Evolutionary conservation across 2,113 vertebrate genomes (phyloP), one percentile per base, ranked within the genome.

Genomic region (Pterophyllum scalare): DNA sequence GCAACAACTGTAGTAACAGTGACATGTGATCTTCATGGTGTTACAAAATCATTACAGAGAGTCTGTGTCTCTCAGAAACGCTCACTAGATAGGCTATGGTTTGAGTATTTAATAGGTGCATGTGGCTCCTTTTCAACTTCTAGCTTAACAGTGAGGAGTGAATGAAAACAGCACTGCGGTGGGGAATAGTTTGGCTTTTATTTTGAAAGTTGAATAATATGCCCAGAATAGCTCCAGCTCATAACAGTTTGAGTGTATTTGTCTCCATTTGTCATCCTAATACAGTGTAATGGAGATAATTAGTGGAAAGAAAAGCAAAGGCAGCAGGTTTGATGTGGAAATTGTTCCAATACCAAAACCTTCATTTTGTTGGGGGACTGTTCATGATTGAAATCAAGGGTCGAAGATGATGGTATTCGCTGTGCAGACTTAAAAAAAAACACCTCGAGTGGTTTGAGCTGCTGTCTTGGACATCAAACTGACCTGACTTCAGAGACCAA

Each of bases 1-100:
- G 84, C 72, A 89, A 87, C 83, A 85, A 87, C 80, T 90, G 88
- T 65, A 76, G 88, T 72, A 81, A 81, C 87, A 77, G 78, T 26
- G 59, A 79, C 77, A 77, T 79, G 72, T 85, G 61, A 83, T 87
- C 75, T 86, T 43, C 22, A 58, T 5, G 74, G 58, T 49, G 70
- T 83, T 77, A 54, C 22, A 40, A 61, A 88, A 83, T 54, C 82
- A 43, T 75, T 12, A 64, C n/a, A 24, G 31, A 54, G 22, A 10
- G 43, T 2, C 9, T 7, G 8, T 40, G 33, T 46, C 64, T 7
- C 26, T 80, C 52, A 62, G 54, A 46, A 33, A 0, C 0, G 28
- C 20, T 74, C 22, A 12, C 59, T 72, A 0, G 67, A 52, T 31
- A 54, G 3, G 0, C 6, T 22, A n/a, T n/a, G n/a, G n/a, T n/a